A percentile compares a stretch with the other conserved stretches of the same genome.
phyloP scores from a whole-genome alignment of 2,888 invertebrate genomes.

The Philonicus albiceps region DNA sequence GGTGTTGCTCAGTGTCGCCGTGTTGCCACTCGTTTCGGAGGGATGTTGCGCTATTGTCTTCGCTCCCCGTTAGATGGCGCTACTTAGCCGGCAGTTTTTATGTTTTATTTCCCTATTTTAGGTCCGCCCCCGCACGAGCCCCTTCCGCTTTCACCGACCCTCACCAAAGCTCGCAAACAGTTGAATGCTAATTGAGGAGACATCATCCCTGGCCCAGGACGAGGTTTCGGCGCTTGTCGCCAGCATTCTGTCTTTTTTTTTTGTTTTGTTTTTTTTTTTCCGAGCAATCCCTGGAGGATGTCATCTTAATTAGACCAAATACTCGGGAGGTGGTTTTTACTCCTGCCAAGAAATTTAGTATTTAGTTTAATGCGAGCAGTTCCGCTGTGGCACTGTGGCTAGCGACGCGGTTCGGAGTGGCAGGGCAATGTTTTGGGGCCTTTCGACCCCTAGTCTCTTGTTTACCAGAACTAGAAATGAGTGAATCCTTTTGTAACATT shows the following conservation, averaged over 20 bases:
- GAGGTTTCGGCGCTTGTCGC: not conserved
- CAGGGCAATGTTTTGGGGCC: not conserved
- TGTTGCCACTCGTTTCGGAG: not conserved
- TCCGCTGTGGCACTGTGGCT: not conserved
- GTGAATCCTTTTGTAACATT: not conserved
- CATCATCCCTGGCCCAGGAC: not conserved
- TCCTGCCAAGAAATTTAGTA: not conserved
- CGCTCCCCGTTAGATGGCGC: not conserved
- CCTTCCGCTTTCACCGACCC: not conserved
- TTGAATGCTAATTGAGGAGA: slow-evolving; percentile 35
- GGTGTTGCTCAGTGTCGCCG: not conserved
- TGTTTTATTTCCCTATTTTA: not conserved
- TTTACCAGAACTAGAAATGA: not conserved
- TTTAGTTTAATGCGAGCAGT: not conserved
- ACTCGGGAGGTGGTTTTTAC: slow-evolving; percentile 13
- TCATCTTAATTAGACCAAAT: slow-evolving; percentile 38
- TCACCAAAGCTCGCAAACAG: not conserved
- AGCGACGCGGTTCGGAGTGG: not conserved
- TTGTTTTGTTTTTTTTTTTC: not conserved
- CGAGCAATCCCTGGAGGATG: not conserved
- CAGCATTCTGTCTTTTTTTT: not conserved
- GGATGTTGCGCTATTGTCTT: not conserved
- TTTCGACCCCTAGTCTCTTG: not conserved
- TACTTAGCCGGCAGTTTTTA: not conserved
- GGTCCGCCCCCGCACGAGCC: not conserved